Conservation (phyloP, 2,888 invertebrate genomes). For the Eupithecia abbreviata region DNA sequence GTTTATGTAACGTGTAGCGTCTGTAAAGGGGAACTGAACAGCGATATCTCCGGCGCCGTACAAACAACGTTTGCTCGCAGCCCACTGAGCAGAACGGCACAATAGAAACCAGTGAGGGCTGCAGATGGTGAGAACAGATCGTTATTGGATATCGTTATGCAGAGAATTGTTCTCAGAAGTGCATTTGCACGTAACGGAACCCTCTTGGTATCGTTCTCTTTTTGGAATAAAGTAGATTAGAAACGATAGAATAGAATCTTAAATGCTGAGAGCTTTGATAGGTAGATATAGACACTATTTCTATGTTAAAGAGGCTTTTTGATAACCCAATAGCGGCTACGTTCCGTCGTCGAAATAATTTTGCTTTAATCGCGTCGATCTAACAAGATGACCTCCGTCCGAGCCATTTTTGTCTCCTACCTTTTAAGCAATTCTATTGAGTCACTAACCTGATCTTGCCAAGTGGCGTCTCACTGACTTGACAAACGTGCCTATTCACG, state of each 20-base stretch:
- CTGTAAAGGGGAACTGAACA: slow-evolving; percentile 18
- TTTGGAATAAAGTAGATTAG: background rate
- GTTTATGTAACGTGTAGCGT: background rate
- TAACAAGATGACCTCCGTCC: background rate
- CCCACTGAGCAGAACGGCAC: slow-evolving; percentile 30
- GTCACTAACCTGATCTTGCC: slow-evolving; percentile 3
- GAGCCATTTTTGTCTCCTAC: background rate
- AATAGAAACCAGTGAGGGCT: slow-evolving; percentile 31
- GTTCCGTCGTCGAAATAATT: background rate
- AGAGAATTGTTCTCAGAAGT: slow-evolving; percentile 17
- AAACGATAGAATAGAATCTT: background rate
- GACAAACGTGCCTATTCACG: slow-evolving; percentile 44
- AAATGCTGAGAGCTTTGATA: background rate
- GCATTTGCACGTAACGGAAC: slow-evolving; percentile 15
- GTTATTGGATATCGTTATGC: slow-evolving; percentile 33
- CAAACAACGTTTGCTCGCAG: slow-evolving; percentile 24
- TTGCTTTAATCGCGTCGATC: background rate
- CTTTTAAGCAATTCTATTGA: background rate
- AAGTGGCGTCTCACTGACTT: slow-evolving; percentile 17
- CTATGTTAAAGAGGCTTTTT: background rate
- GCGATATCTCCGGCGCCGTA: slow-evolving; percentile 16
- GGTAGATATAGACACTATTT: background rate
- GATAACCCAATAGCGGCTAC: background rate
- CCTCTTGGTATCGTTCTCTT: background rate
- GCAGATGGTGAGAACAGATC: slow-evolving; percentile 30